phyloP scores from a whole-genome alignment of 2,797 vertebrate genomes.

The Syncerus caffer region DNA sequence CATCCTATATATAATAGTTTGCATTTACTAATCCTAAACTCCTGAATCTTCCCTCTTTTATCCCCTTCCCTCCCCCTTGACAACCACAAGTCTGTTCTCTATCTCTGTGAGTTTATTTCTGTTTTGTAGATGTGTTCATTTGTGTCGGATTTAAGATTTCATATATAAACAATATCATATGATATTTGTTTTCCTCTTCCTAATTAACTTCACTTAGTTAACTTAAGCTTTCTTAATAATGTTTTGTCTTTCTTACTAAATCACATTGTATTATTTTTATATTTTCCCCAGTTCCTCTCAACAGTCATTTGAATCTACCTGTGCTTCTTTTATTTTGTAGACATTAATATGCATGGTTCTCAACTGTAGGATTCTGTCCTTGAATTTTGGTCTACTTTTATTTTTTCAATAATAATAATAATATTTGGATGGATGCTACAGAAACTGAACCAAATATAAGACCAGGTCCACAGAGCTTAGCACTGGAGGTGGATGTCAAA shows the following conservation, averaged over 20 bases:
- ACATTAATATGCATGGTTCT: neutral
- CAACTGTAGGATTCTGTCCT: neutral
- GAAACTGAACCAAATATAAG: neutral
- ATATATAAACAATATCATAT: neutral
- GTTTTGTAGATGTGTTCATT: neutral
- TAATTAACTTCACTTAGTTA: neutral
- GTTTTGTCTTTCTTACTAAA: neutral
- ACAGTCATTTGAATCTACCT: neutral
- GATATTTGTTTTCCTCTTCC: neutral
- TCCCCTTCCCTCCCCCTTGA: neutral
- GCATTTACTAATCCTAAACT: neutral
- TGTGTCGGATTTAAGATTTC: neutral
- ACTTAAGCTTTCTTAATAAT: neutral
- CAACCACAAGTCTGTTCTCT: neutral
- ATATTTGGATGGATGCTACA: neutral
- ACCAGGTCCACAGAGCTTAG: neutral
- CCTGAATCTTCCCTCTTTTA: neutral
- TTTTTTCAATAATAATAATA: neutral
- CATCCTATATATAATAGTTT: neutral
- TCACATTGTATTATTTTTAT: neutral
- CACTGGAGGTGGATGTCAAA: neutral
- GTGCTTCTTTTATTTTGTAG: neutral
- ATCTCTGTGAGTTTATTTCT: neutral
- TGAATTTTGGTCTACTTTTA: neutral
- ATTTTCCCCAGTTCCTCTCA: neutral